Evolutionary conservation across 2,797 vertebrate genomes (phyloP), one percentile per base, ranked within the genome.

Genomic region (Lithobates sylvaticus): DNA sequence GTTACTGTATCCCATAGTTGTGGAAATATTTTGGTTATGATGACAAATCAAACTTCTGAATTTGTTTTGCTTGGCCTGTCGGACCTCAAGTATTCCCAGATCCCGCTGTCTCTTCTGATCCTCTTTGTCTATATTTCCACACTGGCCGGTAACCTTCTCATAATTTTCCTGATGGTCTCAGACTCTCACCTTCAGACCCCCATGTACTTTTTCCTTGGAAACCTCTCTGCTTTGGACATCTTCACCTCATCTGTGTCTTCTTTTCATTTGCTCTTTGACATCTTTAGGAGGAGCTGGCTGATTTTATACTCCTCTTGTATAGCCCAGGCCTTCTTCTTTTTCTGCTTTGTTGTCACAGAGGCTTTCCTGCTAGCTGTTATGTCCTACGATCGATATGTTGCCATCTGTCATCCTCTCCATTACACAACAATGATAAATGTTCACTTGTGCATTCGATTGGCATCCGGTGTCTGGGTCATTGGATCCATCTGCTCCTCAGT

Each of bases 311-410:
- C 70, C 2, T 50, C 80, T 27, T 82, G 80, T 29, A 39, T 73
- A 18, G 42, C 32, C 54, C 80, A 82, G 74, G 34, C 74, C 65
- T 82, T 72, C 34, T 82, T 74, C 70, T 74, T 82, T 50, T 64
- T 65, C 15, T 39, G 36, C 1, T 82, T 39, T 65, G 54, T 74
- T 1, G 50, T 54, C 18, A 39, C 80, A 39, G n/a, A 23, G 36
- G 36, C 36, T 6, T 39, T 7, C 6, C 36, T 39, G 36, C 3
- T 39, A 8, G 36, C 36, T 2, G 36, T 8, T 6, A 39, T 39
- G 36, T 39, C 36, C 36, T 39, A 39, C 36, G 36, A 39, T 39
- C 36, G 36, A 39, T 39, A 39, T 39, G 36, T 39, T 39, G 36
- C 36, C 36, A 39, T 39, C 36, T 39, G 36, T 39, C 36, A 39